Evolutionary conservation across 1,140 invertebrate genomes (phyloP).

Genomic region (Paraescarpia echinospica): DNA sequence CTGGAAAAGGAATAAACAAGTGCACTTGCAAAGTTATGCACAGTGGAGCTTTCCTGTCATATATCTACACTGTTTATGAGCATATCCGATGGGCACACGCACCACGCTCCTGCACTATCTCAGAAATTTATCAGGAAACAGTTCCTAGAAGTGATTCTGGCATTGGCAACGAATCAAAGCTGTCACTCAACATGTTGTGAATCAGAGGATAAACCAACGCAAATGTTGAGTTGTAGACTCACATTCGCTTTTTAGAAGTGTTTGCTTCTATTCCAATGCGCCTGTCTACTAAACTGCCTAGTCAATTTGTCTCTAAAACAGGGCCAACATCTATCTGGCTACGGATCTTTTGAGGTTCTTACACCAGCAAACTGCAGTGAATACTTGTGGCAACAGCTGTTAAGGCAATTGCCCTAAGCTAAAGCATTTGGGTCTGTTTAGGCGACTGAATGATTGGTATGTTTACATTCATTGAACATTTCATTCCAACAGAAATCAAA

Average conservation of each 20-base stretch:
- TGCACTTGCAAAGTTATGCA: not conserved
- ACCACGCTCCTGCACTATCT: not conserved
- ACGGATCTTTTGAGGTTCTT: not conserved
- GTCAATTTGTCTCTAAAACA: not conserved
- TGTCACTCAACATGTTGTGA: not conserved
- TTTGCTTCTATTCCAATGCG: not conserved
- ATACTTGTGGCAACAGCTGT: not conserved
- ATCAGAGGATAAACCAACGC: not conserved
- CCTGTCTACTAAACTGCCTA: not conserved
- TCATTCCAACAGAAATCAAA: not conserved
- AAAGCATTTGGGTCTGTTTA: not conserved
- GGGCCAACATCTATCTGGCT: not conserved
- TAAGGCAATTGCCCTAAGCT: not conserved
- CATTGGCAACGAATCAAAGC: not conserved
- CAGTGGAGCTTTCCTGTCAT: not conserved
- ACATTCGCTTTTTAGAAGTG: not conserved
- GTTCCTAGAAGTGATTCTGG: not conserved
- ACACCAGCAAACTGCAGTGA: not conserved
- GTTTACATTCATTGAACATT: not conserved
- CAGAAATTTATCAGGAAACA: not conserved
- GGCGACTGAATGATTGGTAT: not conserved
- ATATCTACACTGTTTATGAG: not conserved
- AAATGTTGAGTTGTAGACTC: not conserved
- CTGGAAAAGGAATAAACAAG: not conserved
- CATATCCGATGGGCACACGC: not conserved